Percentiles rank a stretch among this genome's conserved stretches.
Conservation (phyloP, 2,113 vertebrate species). For the Nyctereutes procyonoides region DNA sequence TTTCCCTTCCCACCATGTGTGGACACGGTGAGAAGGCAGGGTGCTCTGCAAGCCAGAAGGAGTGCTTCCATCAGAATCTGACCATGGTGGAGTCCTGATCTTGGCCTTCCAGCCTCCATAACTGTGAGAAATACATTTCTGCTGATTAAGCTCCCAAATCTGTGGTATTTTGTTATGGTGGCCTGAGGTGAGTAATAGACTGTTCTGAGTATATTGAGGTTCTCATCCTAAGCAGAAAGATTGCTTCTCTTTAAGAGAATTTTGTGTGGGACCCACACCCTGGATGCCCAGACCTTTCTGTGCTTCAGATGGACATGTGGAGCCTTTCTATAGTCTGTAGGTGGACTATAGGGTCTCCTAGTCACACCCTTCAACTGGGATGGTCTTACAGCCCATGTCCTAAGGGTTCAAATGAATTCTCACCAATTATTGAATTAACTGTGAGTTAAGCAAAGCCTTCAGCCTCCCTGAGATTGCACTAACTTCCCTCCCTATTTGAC, state of each 20-base stretch:
- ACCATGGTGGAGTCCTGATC: background rate
- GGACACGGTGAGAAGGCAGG: background rate
- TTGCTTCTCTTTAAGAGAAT: background rate
- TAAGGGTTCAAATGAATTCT: background rate
- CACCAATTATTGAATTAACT: background rate
- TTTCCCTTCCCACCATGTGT: background rate
- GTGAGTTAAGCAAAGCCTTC: background rate
- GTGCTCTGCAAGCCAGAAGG: background rate
- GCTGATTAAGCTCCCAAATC: background rate
- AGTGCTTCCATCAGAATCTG: background rate
- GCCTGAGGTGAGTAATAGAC: background rate
- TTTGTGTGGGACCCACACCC: background rate
- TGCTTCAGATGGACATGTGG: background rate
- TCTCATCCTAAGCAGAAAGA: background rate
- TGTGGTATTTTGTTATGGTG: background rate
- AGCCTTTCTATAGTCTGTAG: background rate
- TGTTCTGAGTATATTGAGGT: rapidly evolving
- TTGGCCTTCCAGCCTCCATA: background rate
- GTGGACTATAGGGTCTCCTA: background rate
- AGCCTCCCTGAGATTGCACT: background rate
- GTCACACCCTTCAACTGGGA: background rate
- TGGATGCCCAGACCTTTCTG: background rate
- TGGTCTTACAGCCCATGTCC: background rate
- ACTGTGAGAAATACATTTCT: background rate
- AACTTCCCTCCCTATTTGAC: background rate